These are phyloP conservation scores for Acipenser ruthenus DNA, from an alignment of 2,797 vertebrate genomes.

Conservation along the genomic window DNA sequence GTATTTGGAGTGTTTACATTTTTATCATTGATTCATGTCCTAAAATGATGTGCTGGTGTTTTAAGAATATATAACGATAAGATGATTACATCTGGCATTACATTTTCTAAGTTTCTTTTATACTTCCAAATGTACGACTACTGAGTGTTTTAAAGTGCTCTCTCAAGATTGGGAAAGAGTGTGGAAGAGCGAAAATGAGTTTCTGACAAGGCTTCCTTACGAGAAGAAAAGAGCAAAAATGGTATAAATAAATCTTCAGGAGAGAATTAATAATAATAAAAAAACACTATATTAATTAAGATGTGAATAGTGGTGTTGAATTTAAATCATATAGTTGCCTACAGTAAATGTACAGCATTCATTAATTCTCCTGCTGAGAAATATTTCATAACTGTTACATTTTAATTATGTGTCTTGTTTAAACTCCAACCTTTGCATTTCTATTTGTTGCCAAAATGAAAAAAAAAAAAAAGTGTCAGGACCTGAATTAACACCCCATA, in stretches of 20 bases:
- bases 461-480: conserved; percentile 51
- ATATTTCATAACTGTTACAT: conserved; percentile 50
- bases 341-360: conserved; percentile 48
- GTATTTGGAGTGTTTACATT: too few species aligned
- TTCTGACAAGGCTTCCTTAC: neutral
- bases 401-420: conserved; percentile 54
- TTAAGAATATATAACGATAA: too few species aligned
- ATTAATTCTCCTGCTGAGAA: conserved; percentile 50
- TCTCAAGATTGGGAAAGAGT: conserved; percentile 2
- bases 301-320: conserved; percentile 28
- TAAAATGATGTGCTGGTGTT: too few species aligned
- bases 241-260: neutral
- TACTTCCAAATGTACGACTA: too few species aligned
- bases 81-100: too few species aligned
- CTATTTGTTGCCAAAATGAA: conserved; percentile 32
- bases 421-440: conserved; percentile 35
- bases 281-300: conserved; percentile 9
- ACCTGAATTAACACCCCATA: conserved; percentile 67
- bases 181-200: neutral
- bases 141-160: neutral
- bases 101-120: too few species aligned
- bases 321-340: conserved; percentile 35
- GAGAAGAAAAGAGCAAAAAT: neutral
- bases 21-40: too few species aligned
- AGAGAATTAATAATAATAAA: neutral